A percentile compares a stretch with the other conserved stretches of the same genome.
phyloP scores from a whole-genome alignment of 2,888 invertebrate genomes.

The Eupelmus urozonus region DNA sequence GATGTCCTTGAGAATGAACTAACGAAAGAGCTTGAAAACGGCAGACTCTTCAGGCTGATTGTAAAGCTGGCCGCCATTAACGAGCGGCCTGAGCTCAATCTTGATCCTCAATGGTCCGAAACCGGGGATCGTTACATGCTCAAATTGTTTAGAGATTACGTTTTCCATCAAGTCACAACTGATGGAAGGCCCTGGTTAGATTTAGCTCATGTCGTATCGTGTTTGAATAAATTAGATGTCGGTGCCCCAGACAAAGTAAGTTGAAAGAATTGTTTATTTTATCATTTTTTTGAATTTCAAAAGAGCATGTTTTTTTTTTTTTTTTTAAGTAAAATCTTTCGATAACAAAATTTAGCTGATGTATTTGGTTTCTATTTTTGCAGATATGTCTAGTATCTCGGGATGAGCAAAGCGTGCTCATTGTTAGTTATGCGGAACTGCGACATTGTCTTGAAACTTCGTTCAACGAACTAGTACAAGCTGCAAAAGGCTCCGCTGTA shows the following conservation, averaged over 20 bases:
- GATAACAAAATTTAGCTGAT: no score
- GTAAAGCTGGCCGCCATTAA: constrained; percentile 96
- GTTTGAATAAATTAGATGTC: constrained; percentile 94
- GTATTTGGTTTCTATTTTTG: no score
- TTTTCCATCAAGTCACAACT: constrained; percentile 96
- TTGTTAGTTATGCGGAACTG: constrained; percentile 96
- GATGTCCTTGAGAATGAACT: constrained; percentile 95
- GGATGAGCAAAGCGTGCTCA: constrained; percentile 96
- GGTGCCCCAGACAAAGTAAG: constrained; percentile 88
- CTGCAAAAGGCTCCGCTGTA: constrained; percentile 52
- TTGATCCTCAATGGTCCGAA: constrained; percentile 97
- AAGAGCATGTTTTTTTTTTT: no score
- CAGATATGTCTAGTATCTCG: constrained; percentile 96
- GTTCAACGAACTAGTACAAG: constrained; percentile 85
- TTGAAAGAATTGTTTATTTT: background rate
- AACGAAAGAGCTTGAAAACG: constrained; percentile 96
- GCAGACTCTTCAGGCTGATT: constrained; percentile 92
- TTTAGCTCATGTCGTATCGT: constrained; percentile 95
- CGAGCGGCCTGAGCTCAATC: constrained; percentile 95
- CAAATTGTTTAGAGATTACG: constrained; percentile 97
- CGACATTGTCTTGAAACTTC: constrained; percentile 96
- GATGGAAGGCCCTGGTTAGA: constrained; percentile 98
- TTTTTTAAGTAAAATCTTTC: no score
- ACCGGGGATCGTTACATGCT: constrained; percentile 99
- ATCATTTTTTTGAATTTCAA: constrained; percentile 29